phyloP scores from a whole-genome alignment of 92 coral and sea anemone species.

The Parazoanthus darwini region DNA sequence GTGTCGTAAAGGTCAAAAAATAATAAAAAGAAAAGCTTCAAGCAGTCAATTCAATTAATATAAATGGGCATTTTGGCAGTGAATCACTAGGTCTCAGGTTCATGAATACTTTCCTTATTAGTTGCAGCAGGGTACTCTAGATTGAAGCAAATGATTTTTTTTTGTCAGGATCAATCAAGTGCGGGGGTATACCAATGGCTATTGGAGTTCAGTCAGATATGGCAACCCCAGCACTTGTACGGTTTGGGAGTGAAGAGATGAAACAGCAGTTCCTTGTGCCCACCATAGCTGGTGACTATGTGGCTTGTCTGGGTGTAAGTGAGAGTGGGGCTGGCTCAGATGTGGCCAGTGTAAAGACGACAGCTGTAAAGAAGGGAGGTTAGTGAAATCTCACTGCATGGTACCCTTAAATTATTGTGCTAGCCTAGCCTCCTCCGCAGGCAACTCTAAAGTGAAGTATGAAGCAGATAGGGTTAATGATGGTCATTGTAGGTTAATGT shows the following conservation, averaged over 20 bases:
- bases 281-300: slow-evolving; percentile 92
- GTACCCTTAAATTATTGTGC: too few relatives aligned
- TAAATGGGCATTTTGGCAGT: too few relatives aligned
- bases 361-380: slow-evolving; percentile 98
- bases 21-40: too few relatives aligned
- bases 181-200: slow-evolving; percentile 98
- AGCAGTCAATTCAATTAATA: too few relatives aligned
- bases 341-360: slow-evolving; percentile 95
- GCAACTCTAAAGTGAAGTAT: too few relatives aligned
- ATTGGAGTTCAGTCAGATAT: slow-evolving; percentile 95
- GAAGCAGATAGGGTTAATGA: too few relatives aligned
- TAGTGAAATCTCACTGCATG: background rate
- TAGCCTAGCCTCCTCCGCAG: too few relatives aligned
- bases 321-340: slow-evolving; percentile 98
- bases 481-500: too few relatives aligned
- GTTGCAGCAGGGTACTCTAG: too few relatives aligned
- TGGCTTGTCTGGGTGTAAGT: slow-evolving; percentile 97
- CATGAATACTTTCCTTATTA: too few relatives aligned
- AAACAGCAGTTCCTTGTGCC: slow-evolving; percentile 91
- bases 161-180: slow-evolving; percentile 72
- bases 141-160: background rate
- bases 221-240: slow-evolving; percentile 93
- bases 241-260: slow-evolving; percentile 94
- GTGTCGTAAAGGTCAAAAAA: too few relatives aligned
- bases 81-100: too few relatives aligned